phyloP scores from a whole-genome alignment of 2,888 invertebrate genomes.

The Drosophila ezoana region DNA sequence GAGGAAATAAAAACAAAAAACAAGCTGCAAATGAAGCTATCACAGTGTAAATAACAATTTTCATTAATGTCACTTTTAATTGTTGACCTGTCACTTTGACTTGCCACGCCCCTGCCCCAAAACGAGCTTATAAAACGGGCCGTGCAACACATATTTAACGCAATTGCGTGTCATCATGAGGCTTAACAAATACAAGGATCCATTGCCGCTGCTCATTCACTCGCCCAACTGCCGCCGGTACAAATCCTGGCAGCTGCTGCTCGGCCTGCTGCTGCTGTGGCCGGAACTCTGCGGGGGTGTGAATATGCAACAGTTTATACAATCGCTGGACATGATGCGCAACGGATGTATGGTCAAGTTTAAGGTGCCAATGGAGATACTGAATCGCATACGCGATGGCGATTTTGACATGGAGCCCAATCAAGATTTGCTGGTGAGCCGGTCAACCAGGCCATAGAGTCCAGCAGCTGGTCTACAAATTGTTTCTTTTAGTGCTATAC shows the following conservation, averaged over 20 bases:
- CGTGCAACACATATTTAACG: background rate
- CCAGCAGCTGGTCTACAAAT: background rate
- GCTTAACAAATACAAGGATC: slow-evolving; percentile 1
- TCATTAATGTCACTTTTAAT: slow-evolving; percentile 51
- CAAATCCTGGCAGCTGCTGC: slow-evolving; percentile 31
- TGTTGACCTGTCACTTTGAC: slow-evolving; percentile 11
- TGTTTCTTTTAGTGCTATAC: slow-evolving; percentile 77
- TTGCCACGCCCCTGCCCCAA: slow-evolving; percentile 20
- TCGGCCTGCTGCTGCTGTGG: slow-evolving; percentile 34
- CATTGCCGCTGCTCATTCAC: background rate
- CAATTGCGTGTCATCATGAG: slow-evolving; percentile 41
- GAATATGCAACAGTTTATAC: slow-evolving; percentile 81
- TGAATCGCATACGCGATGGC: slow-evolving; percentile 79
- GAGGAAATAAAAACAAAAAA: slow-evolving; percentile 28
- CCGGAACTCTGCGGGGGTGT: slow-evolving; percentile 29
- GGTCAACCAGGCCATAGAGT: background rate
- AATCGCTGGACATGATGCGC: slow-evolving; percentile 83
- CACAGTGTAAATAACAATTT: slow-evolving; percentile 15
- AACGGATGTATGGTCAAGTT: slow-evolving; percentile 82
- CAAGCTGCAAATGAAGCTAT: slow-evolving; percentile 2
- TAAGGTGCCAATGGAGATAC: slow-evolving; percentile 71
- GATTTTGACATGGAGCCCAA: slow-evolving; percentile 70
- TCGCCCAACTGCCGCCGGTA: background rate
- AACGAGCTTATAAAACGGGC: slow-evolving; percentile 44
- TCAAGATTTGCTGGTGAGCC: slow-evolving; percentile 77